Evolutionary conservation across 2,888 invertebrate species (phyloP).

Genomic region (Drosophila limbata): DNA sequence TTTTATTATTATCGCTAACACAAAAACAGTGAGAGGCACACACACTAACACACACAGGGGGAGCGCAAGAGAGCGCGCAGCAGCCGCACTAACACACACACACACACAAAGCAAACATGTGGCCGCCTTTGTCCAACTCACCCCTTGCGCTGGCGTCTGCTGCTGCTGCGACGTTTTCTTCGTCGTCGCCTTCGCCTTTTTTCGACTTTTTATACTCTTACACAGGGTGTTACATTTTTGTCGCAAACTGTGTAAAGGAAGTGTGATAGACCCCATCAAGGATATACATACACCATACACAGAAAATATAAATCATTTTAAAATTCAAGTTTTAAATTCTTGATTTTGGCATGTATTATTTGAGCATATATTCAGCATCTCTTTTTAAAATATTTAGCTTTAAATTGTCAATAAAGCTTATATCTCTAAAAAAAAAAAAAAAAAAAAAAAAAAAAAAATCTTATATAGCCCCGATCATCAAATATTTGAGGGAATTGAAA

Average conservation of each 20-base stretch:
- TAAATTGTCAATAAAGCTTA: too few species aligned
- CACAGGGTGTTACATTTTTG: not conserved
- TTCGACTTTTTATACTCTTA: constrained; percentile 52
- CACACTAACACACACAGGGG: constrained; percentile 24
- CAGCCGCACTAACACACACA: constrained; percentile 41
- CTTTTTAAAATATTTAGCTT: too few species aligned
- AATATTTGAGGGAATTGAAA: too few species aligned
- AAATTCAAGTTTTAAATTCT: too few species aligned
- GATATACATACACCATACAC: too few species aligned
- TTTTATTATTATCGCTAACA: constrained; percentile 74
- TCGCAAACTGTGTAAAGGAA: not conserved
- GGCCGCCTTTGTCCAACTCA: constrained; percentile 59
- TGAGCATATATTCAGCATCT: too few species aligned
- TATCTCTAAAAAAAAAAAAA: too few species aligned
- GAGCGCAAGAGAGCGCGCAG: constrained; percentile 46
- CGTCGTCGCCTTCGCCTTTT: constrained; percentile 38
- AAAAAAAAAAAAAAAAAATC: too few species aligned
- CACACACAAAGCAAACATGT: constrained; percentile 44
- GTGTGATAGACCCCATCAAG: too few species aligned
- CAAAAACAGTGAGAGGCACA: constrained; percentile 35
- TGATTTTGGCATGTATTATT: too few species aligned
- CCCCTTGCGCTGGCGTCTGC: constrained; percentile 39
- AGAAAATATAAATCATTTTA: too few species aligned
- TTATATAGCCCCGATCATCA: too few species aligned
- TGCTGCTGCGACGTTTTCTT: constrained; percentile 25